phyloP scores from a whole-genome alignment of 2,797 vertebrate genomes.

The Sebastes oblongus region DNA sequence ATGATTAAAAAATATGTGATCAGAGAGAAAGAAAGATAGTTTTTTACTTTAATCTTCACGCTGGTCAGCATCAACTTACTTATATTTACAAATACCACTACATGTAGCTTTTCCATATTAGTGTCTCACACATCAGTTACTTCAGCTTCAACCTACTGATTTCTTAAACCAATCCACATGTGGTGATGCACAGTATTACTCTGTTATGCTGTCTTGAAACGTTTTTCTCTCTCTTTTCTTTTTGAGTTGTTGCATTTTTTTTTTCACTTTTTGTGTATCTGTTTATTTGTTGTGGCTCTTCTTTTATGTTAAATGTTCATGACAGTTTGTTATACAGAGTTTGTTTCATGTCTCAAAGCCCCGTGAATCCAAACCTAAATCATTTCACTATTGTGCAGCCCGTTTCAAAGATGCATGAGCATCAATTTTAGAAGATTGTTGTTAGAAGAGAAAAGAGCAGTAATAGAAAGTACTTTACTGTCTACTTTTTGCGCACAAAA shows the following conservation, averaged over 20 bases:
- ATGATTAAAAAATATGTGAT: slow-evolving; percentile 31
- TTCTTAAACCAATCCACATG: not conserved
- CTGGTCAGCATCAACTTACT: not conserved
- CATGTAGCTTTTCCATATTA: not conserved
- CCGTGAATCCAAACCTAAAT: slow-evolving; percentile 1
- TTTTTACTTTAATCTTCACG: slow-evolving; percentile 8
- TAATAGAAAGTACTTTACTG: too few species aligned
- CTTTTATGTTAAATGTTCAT: slow-evolving; percentile 7
- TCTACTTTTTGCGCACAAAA: too few species aligned
- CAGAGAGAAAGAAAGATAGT: slow-evolving; percentile 17
- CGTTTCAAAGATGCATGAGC: slow-evolving; percentile 12
- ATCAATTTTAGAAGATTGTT: slow-evolving; percentile 3
- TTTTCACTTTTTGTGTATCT: not conserved
- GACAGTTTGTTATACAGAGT: not conserved
- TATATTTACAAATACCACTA: not conserved
- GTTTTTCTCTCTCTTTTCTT: not conserved
- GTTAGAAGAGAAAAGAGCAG: not conserved
- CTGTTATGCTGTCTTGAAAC: not conserved
- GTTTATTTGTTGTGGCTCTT: slow-evolving; percentile 13
- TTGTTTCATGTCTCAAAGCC: slow-evolving; percentile 9
- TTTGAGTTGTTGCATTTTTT: not conserved
- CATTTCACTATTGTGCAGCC: slow-evolving; percentile 4
- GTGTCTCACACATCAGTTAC: not conserved
- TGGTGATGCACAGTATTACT: not conserved
- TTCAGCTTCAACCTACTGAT: not conserved